Base-by-base conservation (phyloP, 2,797 vertebrate species). In the Centropyge bicolor region DNA sequence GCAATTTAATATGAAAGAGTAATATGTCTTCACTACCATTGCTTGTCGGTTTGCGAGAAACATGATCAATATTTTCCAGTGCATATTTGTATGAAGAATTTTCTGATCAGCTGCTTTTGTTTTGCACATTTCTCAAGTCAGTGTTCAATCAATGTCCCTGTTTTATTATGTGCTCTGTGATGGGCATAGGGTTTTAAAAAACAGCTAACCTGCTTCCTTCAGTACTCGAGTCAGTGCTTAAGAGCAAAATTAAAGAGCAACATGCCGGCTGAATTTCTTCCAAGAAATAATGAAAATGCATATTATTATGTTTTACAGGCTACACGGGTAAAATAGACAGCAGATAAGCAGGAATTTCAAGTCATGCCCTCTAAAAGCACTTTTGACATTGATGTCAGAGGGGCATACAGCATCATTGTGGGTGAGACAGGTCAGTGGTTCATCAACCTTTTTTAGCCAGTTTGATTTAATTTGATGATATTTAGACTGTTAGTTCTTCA, bases 21-120 rank as follows among this genome's bases (percentile, higher is more conserved):
- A 40, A 36, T 38, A 57, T 61, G 16, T 81, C 59, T 41, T 71
- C 11, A 70, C 31, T 35, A 14, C 10, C 12, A 51, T 40, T 80
- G 14, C 24, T n/a, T 57, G 36, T n/a, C 19, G 72, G 61, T 64
- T 75, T 61, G 51, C 31, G n/a, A 48, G 19, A 78, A 41, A 74
- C 17, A 38, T 55, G 9, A 62, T 56, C 49, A 45, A 62, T 61
- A 65, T 60, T 16, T 43, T 60, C 6, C 17, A 9, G 5, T 35
- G 16, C 35, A 31, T 2, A 31, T 2, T 27, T 52, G 19, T 10
- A 45, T 41, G 46, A 61, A 31, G 1, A 56, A 13, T 24, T n/a
- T 46, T 9, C 38, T 49, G 12, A 40, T 41, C 8, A 49, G 17
- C 0, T 56, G 16, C n/a, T 48, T 78, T 19, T 51, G 27, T 38